Evolutionary conservation across 1,140 invertebrate species (phyloP), one percentile per base, ranked within the genome.

Genomic region (Teleopsis dalmanni): DNA sequence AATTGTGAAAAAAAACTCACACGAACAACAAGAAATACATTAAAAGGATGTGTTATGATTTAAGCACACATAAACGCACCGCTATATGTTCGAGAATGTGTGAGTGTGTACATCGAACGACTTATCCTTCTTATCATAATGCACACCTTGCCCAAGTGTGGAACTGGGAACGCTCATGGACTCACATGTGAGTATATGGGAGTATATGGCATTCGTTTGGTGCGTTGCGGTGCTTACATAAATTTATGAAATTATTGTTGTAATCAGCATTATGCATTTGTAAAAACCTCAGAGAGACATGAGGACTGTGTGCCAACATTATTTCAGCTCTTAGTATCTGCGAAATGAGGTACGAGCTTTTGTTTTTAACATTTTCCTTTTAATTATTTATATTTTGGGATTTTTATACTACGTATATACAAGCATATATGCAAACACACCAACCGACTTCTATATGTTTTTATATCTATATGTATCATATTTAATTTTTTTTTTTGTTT

Each of bases 201-300:
- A 13, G 36, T 37, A 37, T 21, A 40, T 23, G 37, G 22, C 21
- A n/a, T n/a, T n/a, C n/a, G 27, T 29, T 7, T 29, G 53, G 36
- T 54, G 56, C 9, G 16, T 16, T 36, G 18, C 25, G 37, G 13
- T 23, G 13, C 19, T 57, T 57, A 61, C 61, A 64, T 64, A 64
- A 64, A 64, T 61, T 64, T 62, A 59, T 58, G 58, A 64, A 64
- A 64, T 64, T 64, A 64, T 64, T 64, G 25, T 40, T 40, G 56
- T 64, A 65, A 64, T 64, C 61, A 64, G 63, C 61, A 64, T 64
- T 64, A 62, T 64, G 62, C 61, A 64, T 64, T 64, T 64, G 61
- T 54, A 56, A 64, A 40, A 40, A 40, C 37, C 37, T 22, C 37
- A 40, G 14, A 40, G 21, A 40, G 22, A 25, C 37, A 40, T 10